These are phyloP conservation scores for Brachyopa scutellaris DNA, from an alignment of 2,888 invertebrate species.

Conservation along the genomic window DNA sequence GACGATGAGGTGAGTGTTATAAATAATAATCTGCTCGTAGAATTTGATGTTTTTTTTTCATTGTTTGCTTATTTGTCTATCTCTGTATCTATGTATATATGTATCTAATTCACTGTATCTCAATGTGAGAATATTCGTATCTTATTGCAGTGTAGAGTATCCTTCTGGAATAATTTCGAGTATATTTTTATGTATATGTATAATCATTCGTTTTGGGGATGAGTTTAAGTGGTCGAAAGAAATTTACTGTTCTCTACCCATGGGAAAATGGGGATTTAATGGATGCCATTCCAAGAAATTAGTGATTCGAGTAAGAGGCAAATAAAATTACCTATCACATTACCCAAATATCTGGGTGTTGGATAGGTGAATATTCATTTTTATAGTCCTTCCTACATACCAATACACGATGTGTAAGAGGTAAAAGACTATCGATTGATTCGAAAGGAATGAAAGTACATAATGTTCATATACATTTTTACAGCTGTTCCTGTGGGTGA, in stretches of 20 bases:
- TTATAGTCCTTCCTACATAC: not conserved
- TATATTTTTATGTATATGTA: too few relatives aligned
- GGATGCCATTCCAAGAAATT: conserved; percentile 8
- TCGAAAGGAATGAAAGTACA: too few relatives aligned
- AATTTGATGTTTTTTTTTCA: too few relatives aligned
- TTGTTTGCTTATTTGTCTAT: not conserved
- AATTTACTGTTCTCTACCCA: too few relatives aligned
- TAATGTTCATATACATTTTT: too few relatives aligned
- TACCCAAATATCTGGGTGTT: not conserved
- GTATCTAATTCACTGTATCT: too few relatives aligned
- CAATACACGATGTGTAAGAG: not conserved
- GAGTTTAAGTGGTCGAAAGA: too few relatives aligned
- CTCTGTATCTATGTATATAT: too few relatives aligned
- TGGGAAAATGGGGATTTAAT: conserved; percentile 23
- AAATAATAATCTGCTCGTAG: too few relatives aligned
- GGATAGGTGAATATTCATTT: not conserved
- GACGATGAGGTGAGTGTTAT: conserved; percentile 92
- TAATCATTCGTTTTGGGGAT: not conserved
- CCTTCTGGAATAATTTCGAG: not conserved
- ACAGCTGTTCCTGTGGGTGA: too few relatives aligned
- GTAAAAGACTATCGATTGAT: not conserved
- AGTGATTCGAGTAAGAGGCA: conserved; percentile 1
- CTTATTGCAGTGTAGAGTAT: not conserved
- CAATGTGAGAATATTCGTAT: conserved; percentile 55
- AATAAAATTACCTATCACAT: conserved; percentile 20